Evolutionary conservation across 1,140 invertebrate genomes (phyloP), one percentile per base, ranked within the genome.

Genomic region (Heliconius hermathena): DNA sequence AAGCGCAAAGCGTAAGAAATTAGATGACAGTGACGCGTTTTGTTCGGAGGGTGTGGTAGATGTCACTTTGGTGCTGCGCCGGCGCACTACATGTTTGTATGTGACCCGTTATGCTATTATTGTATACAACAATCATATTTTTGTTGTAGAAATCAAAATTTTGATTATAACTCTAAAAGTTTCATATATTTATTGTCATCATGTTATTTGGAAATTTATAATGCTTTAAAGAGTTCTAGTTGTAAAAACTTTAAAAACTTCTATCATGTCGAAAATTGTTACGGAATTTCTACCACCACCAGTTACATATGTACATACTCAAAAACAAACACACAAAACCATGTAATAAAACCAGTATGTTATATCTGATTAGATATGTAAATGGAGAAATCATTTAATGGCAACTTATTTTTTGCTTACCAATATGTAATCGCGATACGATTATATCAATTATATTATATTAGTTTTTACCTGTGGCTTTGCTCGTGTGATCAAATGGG

Each of bases 1-100:
- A 87, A 84, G 88, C 87, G 88, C 81, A 82, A 82, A 89, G 87
- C 91, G 91, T 91, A 89, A 90, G 90, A 84, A 93, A 92, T 93
- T 91, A 91, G 89, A 85, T 85, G 83, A 82, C 91, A 93, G 90
- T 93, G 88, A 92, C 87, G 87, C 86, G 77, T 72, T 57, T 86
- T 88, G 87, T 90, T 57, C 81, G 74, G 78, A 84, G 84, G 83
- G 86, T 89, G 85, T 87, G 86, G 86, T 83, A 79, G 83, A 82
- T 85, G 87, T 87, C 88, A 86, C 54, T 82, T 71, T 5, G 9
- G 71, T 72, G 33, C 82, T 84, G 80, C 82, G 74, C 54, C 18
- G 26, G 76, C 76, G 75, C 73, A 80, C 74, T 79, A 4, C 8
- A 18, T 60, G 74, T 73, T 73, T 73, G 20, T 36, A 60, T 38